A percentile compares a stretch with the other conserved stretches of the same genome.
Conservation (phyloP, 2,888 invertebrate species). For the Caenorhabditis virilis region DNA sequence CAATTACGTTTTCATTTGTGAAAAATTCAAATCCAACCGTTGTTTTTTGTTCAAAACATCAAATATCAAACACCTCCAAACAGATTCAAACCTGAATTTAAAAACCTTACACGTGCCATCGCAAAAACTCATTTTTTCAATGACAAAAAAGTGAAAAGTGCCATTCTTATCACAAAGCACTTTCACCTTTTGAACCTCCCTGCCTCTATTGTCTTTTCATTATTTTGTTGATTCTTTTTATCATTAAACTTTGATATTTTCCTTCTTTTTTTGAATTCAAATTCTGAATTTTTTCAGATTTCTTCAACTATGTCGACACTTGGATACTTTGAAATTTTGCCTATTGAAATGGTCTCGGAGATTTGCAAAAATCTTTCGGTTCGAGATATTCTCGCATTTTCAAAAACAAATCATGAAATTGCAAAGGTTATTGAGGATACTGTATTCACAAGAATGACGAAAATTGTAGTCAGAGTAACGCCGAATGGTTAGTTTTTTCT, state of each 20-base stretch:
- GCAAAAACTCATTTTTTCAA: too few relatives aligned
- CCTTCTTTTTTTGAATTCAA: neutral
- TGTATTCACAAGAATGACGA: constrained; percentile 16
- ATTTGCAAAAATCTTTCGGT: constrained; percentile 20
- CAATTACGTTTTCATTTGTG: too few relatives aligned
- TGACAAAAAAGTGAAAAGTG: too few relatives aligned
- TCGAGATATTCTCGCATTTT: constrained; percentile 11
- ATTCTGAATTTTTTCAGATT: constrained; percentile 6
- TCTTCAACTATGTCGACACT: constrained; percentile 10
- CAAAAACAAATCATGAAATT: constrained; percentile 5
- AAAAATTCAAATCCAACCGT: too few relatives aligned
- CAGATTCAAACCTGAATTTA: too few relatives aligned
- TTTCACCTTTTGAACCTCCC: constrained; percentile 30
- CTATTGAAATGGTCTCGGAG: constrained; percentile 12
- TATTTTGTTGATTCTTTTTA: neutral
- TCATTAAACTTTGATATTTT: constrained; percentile 3
- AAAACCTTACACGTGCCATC: too few relatives aligned
- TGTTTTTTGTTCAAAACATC: too few relatives aligned
- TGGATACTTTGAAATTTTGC: constrained; percentile 15
- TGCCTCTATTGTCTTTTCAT: constrained; percentile 5
- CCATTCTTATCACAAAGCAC: constrained; percentile 2
- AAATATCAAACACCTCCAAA: too few relatives aligned
- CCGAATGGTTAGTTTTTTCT: constrained; percentile 5
- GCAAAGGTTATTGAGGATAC: constrained; percentile 2
- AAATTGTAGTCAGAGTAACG: constrained; percentile 7